phyloP scores from a whole-genome alignment of 1,140 invertebrate genomes.

The Colletes latitarsis region DNA sequence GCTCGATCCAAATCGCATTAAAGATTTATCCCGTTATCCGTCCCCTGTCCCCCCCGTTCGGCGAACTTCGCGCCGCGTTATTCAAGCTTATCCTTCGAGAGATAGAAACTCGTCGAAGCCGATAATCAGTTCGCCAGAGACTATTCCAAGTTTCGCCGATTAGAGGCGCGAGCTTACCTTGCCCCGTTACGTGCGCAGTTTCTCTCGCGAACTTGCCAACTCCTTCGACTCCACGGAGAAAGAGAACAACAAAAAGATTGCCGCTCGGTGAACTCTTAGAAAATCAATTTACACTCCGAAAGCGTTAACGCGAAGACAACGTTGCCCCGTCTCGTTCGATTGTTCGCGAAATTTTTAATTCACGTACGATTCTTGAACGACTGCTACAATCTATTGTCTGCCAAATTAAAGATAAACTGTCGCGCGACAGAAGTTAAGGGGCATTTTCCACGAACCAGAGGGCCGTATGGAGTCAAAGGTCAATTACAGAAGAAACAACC shows the following conservation, averaged over 20 bases:
- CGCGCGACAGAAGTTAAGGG: too few species aligned
- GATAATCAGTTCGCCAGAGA: slow-evolving; percentile 26
- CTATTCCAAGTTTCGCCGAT: slow-evolving; percentile 18
- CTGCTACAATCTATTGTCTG: too few species aligned
- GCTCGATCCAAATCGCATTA: slow-evolving; percentile 43
- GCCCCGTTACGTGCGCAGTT: neutral
- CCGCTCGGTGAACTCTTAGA: neutral
- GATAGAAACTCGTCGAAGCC: slow-evolving; percentile 6
- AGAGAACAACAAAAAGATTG: neutral
- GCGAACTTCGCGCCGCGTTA: neutral
- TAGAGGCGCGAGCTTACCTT: neutral
- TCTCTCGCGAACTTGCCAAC: slow-evolving; percentile 2
- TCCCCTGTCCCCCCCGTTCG: neutral
- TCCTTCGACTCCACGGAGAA: neutral
- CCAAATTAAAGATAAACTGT: too few species aligned
- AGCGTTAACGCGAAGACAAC: neutral
- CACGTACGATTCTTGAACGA: too few species aligned
- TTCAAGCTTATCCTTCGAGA: slow-evolving; percentile 11
- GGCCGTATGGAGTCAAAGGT: too few species aligned
- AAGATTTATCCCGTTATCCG: slow-evolving; percentile 28
- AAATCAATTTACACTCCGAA: neutral
- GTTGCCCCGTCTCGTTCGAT: neutral
- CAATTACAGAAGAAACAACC: too few species aligned
- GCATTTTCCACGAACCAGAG: too few species aligned
- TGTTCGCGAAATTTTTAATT: neutral